Evolutionary conservation across 2,888 invertebrate genomes (phyloP).

Genomic region (Lepidochitona cinerea): DNA sequence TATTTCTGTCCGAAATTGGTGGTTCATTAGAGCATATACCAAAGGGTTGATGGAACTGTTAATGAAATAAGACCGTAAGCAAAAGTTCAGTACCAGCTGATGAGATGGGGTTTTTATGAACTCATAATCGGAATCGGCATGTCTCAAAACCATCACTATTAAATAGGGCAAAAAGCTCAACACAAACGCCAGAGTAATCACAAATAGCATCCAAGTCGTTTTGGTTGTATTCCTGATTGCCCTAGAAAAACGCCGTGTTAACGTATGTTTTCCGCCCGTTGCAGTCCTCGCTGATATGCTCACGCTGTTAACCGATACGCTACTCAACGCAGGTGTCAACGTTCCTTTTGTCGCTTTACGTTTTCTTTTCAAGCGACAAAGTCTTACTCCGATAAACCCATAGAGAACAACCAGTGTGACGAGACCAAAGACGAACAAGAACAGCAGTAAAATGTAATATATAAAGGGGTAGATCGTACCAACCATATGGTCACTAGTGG

Average conservation of each 20-base stretch:
- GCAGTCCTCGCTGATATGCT: neutral
- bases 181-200: conserved; percentile 58
- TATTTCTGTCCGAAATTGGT: conserved; percentile 40
- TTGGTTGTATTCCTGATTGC: conserved; percentile 19
- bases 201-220: conserved; percentile 59
- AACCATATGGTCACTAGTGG: conserved; percentile 55
- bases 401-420: conserved; percentile 56
- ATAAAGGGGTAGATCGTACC: conserved; percentile 54
- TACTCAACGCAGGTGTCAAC: neutral
- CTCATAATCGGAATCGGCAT: conserved; percentile 54
- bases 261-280: neutral
- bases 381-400: conserved; percentile 50
- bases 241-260: neutral
- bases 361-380: conserved; percentile 47
- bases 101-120: conserved; percentile 42
- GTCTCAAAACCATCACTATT: conserved; percentile 55
- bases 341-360: neutral
- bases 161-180: conserved; percentile 60
- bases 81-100: conserved; percentile 60
- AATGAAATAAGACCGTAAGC: conserved; percentile 62
- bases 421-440: conserved; percentile 51
- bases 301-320: neutral
- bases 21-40: conserved; percentile 60
- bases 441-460: conserved; percentile 58
- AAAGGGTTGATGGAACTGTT: conserved; percentile 63